Base-by-base conservation (phyloP, 2,888 invertebrate genomes). In the Enchytraeus crypticus region DNA sequence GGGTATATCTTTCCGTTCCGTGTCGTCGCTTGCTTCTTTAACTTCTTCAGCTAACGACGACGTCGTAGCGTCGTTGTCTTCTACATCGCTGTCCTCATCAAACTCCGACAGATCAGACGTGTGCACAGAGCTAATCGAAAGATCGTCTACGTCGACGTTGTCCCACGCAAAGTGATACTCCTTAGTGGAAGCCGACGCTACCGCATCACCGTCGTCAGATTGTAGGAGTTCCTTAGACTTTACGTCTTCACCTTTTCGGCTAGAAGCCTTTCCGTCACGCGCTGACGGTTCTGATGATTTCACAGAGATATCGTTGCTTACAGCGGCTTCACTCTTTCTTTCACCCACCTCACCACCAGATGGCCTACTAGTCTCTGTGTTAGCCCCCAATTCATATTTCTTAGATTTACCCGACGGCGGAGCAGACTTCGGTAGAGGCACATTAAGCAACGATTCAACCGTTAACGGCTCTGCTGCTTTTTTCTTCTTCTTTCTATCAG, bases 101-200 rank as follows among this genome's bases (percentile, higher is more conserved):
- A 77, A 79, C 46, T 75, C 74, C 0, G 80, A 80, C 56, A 80
- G 69, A 66, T 80, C 80, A 69, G 79, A 79, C 11, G 80, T 80
- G 66, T 80, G 80, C 3, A 80, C 76, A 11, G 80, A 80, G 63
- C 79, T 79, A 34, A 80, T 70, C 5, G 75, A 76, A 59, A 72
- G 62, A 21, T 54, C 55, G 8, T 59, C 67, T 27, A 66, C 67
- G 23, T 70, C 70, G 5, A 67, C 64, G 32, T 73, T 45, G 61
- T 74, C 70, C 74, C 77, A 77, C 0, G 75, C 74, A 70, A 77
- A 76, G 59, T 72, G 71, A 66, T 74, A 74, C 33, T 60, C 58
- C 57, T 65, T 70, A 14, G 27, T 33, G 11, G 27, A 23, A 14
- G 21, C 57, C 46, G 43, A 11, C 47, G 45, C 55, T 33, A 23